These are phyloP conservation scores for Anniella stebbinsi DNA, from an alignment of 2,797 vertebrate species.

Conservation along the genomic window DNA sequence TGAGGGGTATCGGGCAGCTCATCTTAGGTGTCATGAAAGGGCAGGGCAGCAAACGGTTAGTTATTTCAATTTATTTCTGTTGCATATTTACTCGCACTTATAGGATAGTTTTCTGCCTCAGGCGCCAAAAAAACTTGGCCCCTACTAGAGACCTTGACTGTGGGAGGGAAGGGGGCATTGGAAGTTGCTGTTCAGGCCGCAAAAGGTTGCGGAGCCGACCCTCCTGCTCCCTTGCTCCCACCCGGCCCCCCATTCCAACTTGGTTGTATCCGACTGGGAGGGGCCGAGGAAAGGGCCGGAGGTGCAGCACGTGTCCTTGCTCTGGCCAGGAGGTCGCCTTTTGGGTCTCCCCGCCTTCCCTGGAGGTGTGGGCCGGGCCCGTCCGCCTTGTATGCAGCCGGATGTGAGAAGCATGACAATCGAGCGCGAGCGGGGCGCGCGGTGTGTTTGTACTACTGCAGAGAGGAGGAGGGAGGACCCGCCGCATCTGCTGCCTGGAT, in stretches of 20 bases:
- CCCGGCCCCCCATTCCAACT: background rate
- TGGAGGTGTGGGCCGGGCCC: background rate
- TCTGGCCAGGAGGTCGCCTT: background rate
- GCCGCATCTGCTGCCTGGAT: slow-evolving; percentile 35
- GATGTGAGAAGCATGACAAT: slow-evolving; percentile 70
- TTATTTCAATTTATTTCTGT: no score
- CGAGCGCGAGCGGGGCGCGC: slow-evolving; percentile 53
- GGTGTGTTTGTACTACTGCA: slow-evolving; percentile 55
- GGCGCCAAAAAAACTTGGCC: background rate
- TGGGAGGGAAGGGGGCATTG: background rate
- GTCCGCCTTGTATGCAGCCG: slow-evolving; percentile 29
- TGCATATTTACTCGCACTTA: background rate
- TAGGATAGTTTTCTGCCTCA: background rate
- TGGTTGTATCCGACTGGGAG: background rate
- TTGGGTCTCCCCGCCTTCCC: background rate
- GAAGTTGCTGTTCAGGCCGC: background rate
- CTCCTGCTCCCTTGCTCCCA: background rate
- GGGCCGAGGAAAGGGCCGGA: background rate
- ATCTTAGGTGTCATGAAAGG: background rate
- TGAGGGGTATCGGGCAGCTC: no score
- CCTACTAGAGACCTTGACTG: background rate
- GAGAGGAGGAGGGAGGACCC: slow-evolving; percentile 40
- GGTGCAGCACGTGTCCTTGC: background rate
- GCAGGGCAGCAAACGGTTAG: background rate
- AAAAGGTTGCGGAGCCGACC: background rate